Percentiles rank a stretch among this genome's conserved stretches.
Conservation (phyloP, 2,888 invertebrate species). For the Enoplolaimus lenunculus region DNA sequence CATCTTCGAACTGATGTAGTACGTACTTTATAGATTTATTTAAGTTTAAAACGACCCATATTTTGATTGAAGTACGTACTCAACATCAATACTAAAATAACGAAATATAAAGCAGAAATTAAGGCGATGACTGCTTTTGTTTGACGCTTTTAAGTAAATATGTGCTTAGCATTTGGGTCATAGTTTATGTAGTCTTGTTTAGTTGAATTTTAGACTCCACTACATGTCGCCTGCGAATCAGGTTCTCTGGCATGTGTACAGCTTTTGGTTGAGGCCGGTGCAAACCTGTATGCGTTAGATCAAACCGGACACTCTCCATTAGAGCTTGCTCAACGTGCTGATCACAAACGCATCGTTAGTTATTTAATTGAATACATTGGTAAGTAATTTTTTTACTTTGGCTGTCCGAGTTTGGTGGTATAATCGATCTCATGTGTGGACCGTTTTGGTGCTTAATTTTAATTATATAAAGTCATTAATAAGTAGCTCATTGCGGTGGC, state of each 20-base stretch:
- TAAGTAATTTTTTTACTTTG: constrained; percentile 22
- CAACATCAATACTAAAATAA: too few species aligned
- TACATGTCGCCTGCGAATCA: constrained; percentile 65
- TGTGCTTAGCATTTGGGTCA: too few species aligned
- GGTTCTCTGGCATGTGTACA: constrained; percentile 51
- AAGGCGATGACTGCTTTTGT: too few species aligned
- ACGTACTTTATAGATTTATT: too few species aligned
- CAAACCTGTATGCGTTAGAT: constrained; percentile 53
- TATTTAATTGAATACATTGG: constrained; percentile 31
- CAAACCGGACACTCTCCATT: constrained; percentile 57
- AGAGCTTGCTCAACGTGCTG: constrained; percentile 56
- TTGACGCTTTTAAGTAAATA: too few species aligned
- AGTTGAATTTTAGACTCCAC: constrained; percentile 51
- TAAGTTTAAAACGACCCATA: too few species aligned
- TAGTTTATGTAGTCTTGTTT: too few species aligned
- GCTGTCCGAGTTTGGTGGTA: neutral
- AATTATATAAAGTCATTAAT: neutral
- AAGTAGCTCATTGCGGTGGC: too few species aligned
- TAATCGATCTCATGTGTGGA: neutral
- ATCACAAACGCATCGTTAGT: constrained; percentile 47
- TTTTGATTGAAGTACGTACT: too few species aligned
- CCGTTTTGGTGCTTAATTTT: neutral
- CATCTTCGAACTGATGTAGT: too few species aligned
- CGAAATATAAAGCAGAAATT: too few species aligned
- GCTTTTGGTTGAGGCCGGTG: constrained; percentile 54